Base-by-base conservation (phyloP, 2,888 invertebrate species). In the Cosmia trapezina region DNA sequence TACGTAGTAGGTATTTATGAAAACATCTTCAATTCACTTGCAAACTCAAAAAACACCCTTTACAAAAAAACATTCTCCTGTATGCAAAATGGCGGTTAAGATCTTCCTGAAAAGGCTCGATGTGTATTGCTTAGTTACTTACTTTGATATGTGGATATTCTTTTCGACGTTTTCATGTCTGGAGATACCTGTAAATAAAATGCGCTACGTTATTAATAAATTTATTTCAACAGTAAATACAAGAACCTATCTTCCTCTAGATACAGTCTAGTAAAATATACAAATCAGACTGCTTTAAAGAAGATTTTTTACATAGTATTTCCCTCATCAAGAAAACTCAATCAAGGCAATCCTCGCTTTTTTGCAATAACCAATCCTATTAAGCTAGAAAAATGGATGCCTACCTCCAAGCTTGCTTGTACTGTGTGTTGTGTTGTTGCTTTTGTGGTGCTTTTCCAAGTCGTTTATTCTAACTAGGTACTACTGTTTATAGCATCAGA, bases 91-190 rank as follows among this genome's bases (percentile, higher is more conserved):
- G n/a, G n/a, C n/a, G n/a, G n/a, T n/a, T n/a, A n/a, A n/a, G n/a
- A n/a, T n/a, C n/a, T n/a, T n/a, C n/a, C n/a, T n/a, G n/a, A n/a
- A n/a, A n/a, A n/a, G n/a, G n/a, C n/a, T n/a, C n/a, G n/a, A n/a
- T n/a, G 14, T 14, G 1, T 33, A 14, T 14, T 51, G 9, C 2
- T n/a, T n/a, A 63, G 6, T 17, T 17, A 70, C 83, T 81, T 74
- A 81, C 80, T 53, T 81, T 51, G 80, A 62, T 62, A 65, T 19
- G 54, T 69, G 68, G 9, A 37, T 61, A 54, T 79, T 67, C 45
- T 51, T 54, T 11, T 43, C 41, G 17, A n/a, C 5, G 56, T 57
- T 65, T 49, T 49, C 57, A n/a, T 68, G 11, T 22, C 37, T 45
- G 1, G 45, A n/a, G 8, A 67, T 68, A 74, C 68, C 80, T 81